Base-by-base conservation (phyloP, 2,113 vertebrate genomes). In the Rutilus rutilus region DNA sequence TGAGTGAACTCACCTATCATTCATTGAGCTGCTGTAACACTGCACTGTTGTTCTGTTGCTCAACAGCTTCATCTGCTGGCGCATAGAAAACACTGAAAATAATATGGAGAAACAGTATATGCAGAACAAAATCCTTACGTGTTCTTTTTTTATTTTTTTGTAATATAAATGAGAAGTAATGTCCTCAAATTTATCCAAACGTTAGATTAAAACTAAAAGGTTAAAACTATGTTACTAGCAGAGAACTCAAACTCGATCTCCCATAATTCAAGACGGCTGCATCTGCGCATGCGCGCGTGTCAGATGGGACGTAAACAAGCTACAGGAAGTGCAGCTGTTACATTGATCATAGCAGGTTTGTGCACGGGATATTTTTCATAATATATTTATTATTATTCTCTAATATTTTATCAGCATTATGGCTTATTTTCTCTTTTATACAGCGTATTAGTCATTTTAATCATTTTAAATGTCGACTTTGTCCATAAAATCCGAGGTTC, bases 251-350 rank as follows among this genome's bases (percentile, higher is more conserved):
- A 69, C 62, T 14, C 52, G 7, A 67, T 3, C 42, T 82, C 62
- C 79, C 79, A 82, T 21, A 47, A 52, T 52, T 50, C 62, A 64
- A 21, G 19, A 30, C 1, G 15, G 10, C 4, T 23, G 10, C 64
- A 12, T 15, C 25, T 65, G 80, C 80, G 80, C 80, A 82, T 82
- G 80, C 62, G 62, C 45, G 25, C 10, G 62, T 27, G 59, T 82
- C 80, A 82, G 11, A 33, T 9, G 80, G 64, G 62, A 82, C 78
- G 78, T 81, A 81, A 81, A 81, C 62, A 82, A 69, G 80, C 80
- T 52, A 52, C 79, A 82, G 80, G 80, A 82, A 82, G 80, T 67
- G 27, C 80, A 82, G 80, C 80, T 82, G 64, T 69, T 82, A 82
- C 62, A n/a, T 64, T 50, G 25, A 52, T 69, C 80, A 30, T 33